Conservation (phyloP, 2,797 vertebrate species). For the Simalia tracyae region DNA sequence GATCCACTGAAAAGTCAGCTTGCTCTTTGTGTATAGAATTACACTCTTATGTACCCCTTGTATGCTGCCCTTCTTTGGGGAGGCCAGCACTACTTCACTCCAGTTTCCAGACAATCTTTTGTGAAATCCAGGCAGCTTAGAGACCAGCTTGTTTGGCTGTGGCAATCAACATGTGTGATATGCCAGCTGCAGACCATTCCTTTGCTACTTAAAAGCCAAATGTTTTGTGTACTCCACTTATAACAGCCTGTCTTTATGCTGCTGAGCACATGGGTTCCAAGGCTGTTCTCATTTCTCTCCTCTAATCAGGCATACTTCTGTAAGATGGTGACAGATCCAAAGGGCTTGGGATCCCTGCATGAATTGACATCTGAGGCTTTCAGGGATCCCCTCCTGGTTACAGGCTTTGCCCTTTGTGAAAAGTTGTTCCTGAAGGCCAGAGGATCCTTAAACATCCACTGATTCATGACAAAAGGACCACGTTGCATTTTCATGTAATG, state of each 20-base stretch:
- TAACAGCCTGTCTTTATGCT: not conserved
- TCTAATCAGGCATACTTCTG: not conserved
- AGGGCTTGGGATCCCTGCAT: not conserved
- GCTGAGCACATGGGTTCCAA: not conserved
- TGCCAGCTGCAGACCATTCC: not conserved
- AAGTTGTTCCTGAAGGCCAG: not conserved
- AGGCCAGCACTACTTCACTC: not conserved
- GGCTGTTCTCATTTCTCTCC: not conserved
- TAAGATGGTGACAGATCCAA: not conserved
- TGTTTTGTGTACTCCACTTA: not conserved
- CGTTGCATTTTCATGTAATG: not conserved
- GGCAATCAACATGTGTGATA: not conserved
- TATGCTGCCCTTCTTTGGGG: not conserved
- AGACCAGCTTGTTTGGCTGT: not conserved
- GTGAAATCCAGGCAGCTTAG: not conserved
- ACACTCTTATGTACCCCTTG: not conserved
- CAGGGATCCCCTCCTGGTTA: too few relatives aligned
- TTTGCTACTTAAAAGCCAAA: not conserved
- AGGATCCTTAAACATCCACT: not conserved
- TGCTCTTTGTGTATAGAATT: not conserved
- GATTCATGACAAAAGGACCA: not conserved
- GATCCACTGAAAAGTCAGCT: not conserved
- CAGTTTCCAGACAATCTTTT: not conserved
- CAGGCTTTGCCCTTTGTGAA: not conserved
- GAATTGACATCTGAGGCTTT: not conserved